Percentiles rank a stretch among this genome's conserved stretches.
phyloP scores from a whole-genome alignment of 1,140 invertebrate species.

The Melipona quadrifasciata region DNA sequence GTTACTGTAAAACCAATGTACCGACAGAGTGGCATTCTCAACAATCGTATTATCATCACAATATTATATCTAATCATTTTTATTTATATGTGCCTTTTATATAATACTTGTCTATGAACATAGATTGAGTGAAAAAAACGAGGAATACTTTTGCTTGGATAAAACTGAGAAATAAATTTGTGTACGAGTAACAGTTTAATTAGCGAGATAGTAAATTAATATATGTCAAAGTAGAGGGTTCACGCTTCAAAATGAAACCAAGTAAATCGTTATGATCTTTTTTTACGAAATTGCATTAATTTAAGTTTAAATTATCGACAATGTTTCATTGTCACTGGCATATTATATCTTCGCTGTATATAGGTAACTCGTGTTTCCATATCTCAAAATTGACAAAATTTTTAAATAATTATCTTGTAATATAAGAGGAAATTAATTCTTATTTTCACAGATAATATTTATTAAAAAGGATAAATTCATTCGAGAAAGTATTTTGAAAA shows the following conservation, averaged over 20 bases:
- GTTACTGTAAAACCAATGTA: neutral
- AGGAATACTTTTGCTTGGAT: neutral
- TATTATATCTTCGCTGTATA: no score
- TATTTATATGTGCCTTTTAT: neutral
- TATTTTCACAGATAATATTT: no score
- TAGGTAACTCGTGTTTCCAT: no score
- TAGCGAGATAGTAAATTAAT: no score
- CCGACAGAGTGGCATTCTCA: no score
- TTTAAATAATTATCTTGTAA: neutral
- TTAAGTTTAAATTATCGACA: no score
- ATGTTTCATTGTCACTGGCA: no score
- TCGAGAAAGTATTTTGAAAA: neutral
- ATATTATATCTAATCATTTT: neutral
- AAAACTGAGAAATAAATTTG: neutral
- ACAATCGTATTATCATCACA: neutral
- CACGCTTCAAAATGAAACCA: no score
- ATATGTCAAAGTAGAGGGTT: no score
- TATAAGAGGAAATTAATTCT: neutral
- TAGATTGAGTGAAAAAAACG: neutral
- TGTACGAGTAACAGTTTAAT: no score
- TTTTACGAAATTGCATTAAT: no score
- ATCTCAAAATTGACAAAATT: neutral
- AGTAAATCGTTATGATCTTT: no score
- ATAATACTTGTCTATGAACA: neutral
- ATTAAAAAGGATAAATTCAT: neutral